Evolutionary conservation across 2,797 vertebrate species (phyloP).

Genomic region (Aplochiton taeniatus): DNA sequence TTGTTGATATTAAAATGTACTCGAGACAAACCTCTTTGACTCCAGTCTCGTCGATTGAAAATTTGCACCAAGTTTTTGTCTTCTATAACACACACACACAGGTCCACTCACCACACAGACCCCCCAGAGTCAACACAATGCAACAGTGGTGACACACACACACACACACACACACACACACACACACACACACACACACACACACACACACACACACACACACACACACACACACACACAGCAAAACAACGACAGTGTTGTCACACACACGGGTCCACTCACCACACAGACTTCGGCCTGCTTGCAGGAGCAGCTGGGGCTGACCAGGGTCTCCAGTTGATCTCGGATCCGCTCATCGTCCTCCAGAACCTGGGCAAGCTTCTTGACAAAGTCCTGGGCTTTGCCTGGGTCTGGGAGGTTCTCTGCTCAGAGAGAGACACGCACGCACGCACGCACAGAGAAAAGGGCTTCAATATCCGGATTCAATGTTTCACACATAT

Average conservation of each 20-base stretch:
- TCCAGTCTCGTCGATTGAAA: too few species aligned
- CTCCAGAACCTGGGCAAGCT: constrained; percentile 94
- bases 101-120: neutral
- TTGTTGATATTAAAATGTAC: too few species aligned
- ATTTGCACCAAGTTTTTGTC: too few species aligned
- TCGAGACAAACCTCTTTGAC: too few species aligned
- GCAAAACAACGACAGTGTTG: too few species aligned
- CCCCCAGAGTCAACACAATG: too few species aligned
- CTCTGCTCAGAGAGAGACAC: constrained; percentile 62
- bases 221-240: neutral
- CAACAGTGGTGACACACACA: neutral
- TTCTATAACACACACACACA: constrained; percentile 5
- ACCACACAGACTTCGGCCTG: constrained; percentile 98
- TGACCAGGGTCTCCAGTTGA: constrained; percentile 94
- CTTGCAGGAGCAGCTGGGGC: constrained; percentile 93
- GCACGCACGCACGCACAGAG: constrained; percentile 4
- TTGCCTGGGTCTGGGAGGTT: constrained; percentile 97
- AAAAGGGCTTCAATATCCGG: neutral
- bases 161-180: neutral
- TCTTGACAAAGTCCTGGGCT: constrained; percentile 98
- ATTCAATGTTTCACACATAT: neutral
- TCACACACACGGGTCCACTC: too few species aligned
- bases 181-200: neutral
- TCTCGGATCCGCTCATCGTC: constrained; percentile 95
- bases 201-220: neutral